Evolutionary conservation across 1,140 invertebrate genomes (phyloP), one percentile per base, ranked within the genome.

Genomic region (Aphelenchoides besseyi): DNA sequence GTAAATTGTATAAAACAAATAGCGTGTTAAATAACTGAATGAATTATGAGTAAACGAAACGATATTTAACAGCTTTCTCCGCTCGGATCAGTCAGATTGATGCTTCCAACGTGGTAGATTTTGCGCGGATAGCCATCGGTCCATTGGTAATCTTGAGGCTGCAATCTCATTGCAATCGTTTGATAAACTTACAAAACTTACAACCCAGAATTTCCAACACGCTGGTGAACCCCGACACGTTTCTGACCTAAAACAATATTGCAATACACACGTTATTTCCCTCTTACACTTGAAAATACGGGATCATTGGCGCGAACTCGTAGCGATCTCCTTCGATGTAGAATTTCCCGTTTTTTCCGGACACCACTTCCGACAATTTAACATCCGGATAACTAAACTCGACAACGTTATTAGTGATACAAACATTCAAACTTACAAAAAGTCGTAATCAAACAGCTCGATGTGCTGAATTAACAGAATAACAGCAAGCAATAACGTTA

Each of bases 161-260:
- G n/a, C n/a, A n/a, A n/a, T n/a, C n/a, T n/a, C n/a, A n/a, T n/a
- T n/a, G n/a, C n/a, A n/a, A n/a, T n/a, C n/a, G n/a, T n/a, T n/a
- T n/a, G n/a, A n/a, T n/a, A n/a, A n/a, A n/a, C n/a, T n/a, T n/a
- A n/a, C n/a, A n/a, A n/a, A n/a, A n/a, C 5, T 5, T 8, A 23
- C 5, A 59, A 59, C 23, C 55, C 55, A 59, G 5, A 59, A 18
- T 33, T 59, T 59, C 55, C 55, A 59, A 23, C 55, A 59, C 18
- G 5, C 16, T 12, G 18, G 18, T 8, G 5, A 5, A 8, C 55
- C 55, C 5, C 18, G 55, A 33, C 55, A 59, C 55, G 5, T 59
- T 23, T 59, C 55, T 8, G 55, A 29, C 12, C 41, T 48, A 23
- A 48, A 48, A 23, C 41, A 48, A 48, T 48, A n/a, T n/a, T n/a